Percentiles rank a stretch among this genome's conserved stretches.
phyloP scores from a whole-genome alignment of 2,113 vertebrate species.

The Setophaga petechia region DNA sequence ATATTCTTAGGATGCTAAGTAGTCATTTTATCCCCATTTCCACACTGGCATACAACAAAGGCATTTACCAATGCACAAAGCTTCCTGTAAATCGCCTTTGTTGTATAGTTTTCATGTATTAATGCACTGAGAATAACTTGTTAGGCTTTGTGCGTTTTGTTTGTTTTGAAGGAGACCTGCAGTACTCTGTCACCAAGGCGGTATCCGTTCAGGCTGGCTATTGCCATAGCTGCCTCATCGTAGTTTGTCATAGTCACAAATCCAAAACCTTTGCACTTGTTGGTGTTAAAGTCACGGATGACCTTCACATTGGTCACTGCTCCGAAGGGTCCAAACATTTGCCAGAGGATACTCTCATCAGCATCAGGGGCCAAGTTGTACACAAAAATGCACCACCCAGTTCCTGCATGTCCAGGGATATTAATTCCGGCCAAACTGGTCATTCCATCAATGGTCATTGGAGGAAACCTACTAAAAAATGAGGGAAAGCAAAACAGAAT shows the following conservation, averaged over 20 bases:
- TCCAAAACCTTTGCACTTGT: slow-evolving; percentile 99
- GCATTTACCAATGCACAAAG: slow-evolving; percentile 83
- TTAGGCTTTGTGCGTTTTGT: slow-evolving; percentile 99
- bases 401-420: slow-evolving; percentile 94
- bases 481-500: background rate
- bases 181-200: slow-evolving; percentile 96
- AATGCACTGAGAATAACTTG: slow-evolving; percentile 83
- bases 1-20: slow-evolving; percentile 90
- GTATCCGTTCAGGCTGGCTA: slow-evolving; percentile 98
- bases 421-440: slow-evolving; percentile 98
- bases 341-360: slow-evolving; percentile 98
- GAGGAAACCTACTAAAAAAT: slow-evolving; percentile 89
- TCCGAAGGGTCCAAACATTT: slow-evolving; percentile 99
- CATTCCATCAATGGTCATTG: slow-evolving; percentile 98
- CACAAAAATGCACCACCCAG: slow-evolving; percentile 99
- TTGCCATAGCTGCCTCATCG: slow-evolving; percentile 97
- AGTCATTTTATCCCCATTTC: slow-evolving; percentile 85
- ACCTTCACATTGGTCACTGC: slow-evolving; percentile 99
- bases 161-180: slow-evolving; percentile 99
- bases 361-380: slow-evolving; percentile 98
- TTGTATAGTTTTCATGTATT: slow-evolving; percentile 87
- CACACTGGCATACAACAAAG: slow-evolving; percentile 92
- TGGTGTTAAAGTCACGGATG: slow-evolving; percentile 99
- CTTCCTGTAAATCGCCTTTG: slow-evolving; percentile 82
- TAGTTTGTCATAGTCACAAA: slow-evolving; percentile 99